Conservation (phyloP, 2,113 vertebrate genomes). For the Colossoma macropomum region DNA sequence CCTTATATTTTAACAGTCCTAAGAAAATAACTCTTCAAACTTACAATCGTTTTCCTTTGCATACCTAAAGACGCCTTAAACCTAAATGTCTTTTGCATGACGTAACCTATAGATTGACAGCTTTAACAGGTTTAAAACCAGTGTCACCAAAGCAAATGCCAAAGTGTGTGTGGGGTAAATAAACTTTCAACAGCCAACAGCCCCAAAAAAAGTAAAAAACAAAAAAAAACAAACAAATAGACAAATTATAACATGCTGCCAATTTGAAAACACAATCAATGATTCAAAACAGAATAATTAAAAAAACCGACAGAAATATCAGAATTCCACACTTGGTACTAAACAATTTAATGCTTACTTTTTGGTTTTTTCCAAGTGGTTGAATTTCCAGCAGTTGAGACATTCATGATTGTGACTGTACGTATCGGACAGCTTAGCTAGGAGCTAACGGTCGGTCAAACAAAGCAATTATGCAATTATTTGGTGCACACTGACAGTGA, state of each 20-base stretch:
- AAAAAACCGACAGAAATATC: constrained; percentile 6
- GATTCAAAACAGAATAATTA: neutral
- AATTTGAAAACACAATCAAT: neutral
- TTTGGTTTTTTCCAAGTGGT: constrained; percentile 58
- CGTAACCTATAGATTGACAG: constrained; percentile 54
- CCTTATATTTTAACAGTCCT: constrained; percentile 78
- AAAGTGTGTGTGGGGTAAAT: constrained; percentile 38
- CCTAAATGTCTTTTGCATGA: constrained; percentile 53
- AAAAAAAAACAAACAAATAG: neutral
- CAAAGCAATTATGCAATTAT: constrained; percentile 52
- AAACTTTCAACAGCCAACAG: constrained; percentile 30
- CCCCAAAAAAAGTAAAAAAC: neutral
- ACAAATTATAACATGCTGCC: neutral
- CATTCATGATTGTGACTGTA: constrained; percentile 20
- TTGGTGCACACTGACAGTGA: constrained; percentile 69
- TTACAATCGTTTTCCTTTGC: constrained; percentile 66
- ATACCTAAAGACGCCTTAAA: constrained; percentile 60
- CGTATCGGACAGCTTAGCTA: neutral
- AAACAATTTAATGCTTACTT: constrained; percentile 32
- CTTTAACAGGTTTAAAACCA: constrained; percentile 64
- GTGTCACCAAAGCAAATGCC: constrained; percentile 66
- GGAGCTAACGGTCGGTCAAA: neutral
- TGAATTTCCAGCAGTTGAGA: constrained; percentile 51
- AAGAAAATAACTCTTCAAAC: constrained; percentile 69
- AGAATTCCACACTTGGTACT: constrained; percentile 46